Percentiles rank a stretch among this genome's conserved stretches.
phyloP scores from a whole-genome alignment of 2,888 invertebrate genomes.

The Tyria jacobaeae region DNA sequence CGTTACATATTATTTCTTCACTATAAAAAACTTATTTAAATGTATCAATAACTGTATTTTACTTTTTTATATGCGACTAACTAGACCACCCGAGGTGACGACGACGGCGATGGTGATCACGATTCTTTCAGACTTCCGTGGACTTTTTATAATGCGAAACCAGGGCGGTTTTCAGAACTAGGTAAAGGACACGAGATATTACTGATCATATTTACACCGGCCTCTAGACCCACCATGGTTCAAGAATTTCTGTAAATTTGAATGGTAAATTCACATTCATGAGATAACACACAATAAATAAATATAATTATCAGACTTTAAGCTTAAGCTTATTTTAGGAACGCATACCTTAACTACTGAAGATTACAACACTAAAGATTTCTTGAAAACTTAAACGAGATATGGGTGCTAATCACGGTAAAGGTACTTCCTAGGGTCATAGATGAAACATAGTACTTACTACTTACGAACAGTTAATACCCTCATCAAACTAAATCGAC shows the following conservation, averaged over 20 bases:
- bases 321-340: too few relatives aligned
- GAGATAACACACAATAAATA: too few relatives aligned
- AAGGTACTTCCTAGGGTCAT: too few relatives aligned
- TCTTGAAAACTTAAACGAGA: too few relatives aligned
- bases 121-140: conserved; percentile 18
- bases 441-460: too few relatives aligned
- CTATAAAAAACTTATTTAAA: conserved; percentile 5
- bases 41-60: conserved; percentile 3
- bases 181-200: conserved; percentile 16
- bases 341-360: too few relatives aligned
- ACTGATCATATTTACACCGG: not conserved
- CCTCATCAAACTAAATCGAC: too few relatives aligned
- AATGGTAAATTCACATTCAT: too few relatives aligned
- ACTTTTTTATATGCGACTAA: conserved; percentile 1
- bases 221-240: not conserved
- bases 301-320: too few relatives aligned
- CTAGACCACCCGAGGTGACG: conserved; percentile 42
- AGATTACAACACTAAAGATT: too few relatives aligned
- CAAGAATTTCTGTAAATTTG: not conserved
- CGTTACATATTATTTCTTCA: not conserved
- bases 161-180: conserved; percentile 16
- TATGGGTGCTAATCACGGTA: too few relatives aligned
- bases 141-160: conserved; percentile 12
- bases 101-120: conserved; percentile 12
- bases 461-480: too few relatives aligned